phyloP scores from a whole-genome alignment of 92 coral and sea anemone species.

The Zoanthus sansibaricus region DNA sequence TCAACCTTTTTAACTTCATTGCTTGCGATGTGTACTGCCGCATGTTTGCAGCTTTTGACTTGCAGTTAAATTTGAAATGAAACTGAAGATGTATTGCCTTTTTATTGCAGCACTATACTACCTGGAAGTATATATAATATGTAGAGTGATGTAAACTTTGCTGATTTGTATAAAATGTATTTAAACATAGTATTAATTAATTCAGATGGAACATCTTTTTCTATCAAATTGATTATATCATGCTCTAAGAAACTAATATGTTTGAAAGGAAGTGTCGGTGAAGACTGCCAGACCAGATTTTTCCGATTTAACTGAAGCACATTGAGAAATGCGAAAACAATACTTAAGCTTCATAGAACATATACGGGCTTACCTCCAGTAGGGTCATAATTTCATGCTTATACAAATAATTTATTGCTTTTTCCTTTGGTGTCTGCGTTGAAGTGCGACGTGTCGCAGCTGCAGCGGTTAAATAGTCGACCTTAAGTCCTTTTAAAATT shows the following conservation, averaged over 20 bases:
- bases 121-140: conserved; percentile 7
- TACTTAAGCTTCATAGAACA: background rate
- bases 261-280: no score
- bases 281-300: no score
- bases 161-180: background rate
- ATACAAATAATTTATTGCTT: conserved; percentile 7
- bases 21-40: no score
- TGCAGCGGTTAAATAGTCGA: conserved; percentile 16
- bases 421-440: conserved; percentile 15
- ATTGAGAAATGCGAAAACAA: background rate
- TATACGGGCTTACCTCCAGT: conserved; percentile 18
- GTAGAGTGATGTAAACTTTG: background rate
- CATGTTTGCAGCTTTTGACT: no score
- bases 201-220: background rate
- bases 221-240: no score
- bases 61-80: background rate
- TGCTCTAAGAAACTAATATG: no score
- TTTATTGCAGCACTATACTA: background rate
- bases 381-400: conserved; percentile 25
- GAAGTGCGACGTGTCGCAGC: background rate
- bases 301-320: background rate
- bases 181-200: background rate
- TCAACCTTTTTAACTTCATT: no score
- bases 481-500: conserved; percentile 10
- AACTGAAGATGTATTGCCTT: background rate